phyloP scores from a whole-genome alignment of 2,797 vertebrate genomes.

The Astyanax mexicanus region DNA sequence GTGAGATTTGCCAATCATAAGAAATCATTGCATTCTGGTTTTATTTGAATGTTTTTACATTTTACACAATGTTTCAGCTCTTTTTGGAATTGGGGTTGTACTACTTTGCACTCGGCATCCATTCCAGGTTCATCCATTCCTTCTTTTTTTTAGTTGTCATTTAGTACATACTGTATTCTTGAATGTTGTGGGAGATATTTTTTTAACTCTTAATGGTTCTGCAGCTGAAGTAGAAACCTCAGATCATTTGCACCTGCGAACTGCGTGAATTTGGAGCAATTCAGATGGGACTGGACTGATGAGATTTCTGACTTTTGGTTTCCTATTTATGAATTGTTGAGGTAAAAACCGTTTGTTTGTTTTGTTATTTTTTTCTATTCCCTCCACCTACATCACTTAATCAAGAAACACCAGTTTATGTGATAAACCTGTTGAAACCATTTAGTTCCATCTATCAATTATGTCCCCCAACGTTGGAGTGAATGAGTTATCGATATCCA shows the following conservation, averaged over 20 bases:
- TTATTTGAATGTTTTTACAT: no score
- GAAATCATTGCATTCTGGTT: no score
- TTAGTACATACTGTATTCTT: constrained; percentile 86
- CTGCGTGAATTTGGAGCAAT: constrained; percentile 76
- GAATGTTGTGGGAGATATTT: constrained; percentile 7
- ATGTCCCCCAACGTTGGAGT: constrained; percentile 78
- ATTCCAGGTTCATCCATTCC: neutral
- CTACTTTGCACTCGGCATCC: constrained; percentile 85
- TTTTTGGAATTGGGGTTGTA: no score
- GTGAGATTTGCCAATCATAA: no score
- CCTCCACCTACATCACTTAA: constrained; percentile 21
- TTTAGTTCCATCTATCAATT: neutral
- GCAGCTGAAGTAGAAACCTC: neutral
- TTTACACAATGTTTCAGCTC: no score
- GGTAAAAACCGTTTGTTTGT: constrained; percentile 79
- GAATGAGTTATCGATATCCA: constrained; percentile 73
- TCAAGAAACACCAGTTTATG: neutral
- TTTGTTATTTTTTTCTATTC: neutral
- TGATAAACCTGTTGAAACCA: neutral
- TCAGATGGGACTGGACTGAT: neutral
- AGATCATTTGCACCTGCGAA: constrained; percentile 12
- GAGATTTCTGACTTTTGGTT: neutral
- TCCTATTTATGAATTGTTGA: neutral
- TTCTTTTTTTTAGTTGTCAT: constrained; percentile 81
- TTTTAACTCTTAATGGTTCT: neutral